These are phyloP conservation scores for Cheirogaleus major DNA, from an alignment of 2,797 vertebrate species.

Conservation along the genomic window DNA sequence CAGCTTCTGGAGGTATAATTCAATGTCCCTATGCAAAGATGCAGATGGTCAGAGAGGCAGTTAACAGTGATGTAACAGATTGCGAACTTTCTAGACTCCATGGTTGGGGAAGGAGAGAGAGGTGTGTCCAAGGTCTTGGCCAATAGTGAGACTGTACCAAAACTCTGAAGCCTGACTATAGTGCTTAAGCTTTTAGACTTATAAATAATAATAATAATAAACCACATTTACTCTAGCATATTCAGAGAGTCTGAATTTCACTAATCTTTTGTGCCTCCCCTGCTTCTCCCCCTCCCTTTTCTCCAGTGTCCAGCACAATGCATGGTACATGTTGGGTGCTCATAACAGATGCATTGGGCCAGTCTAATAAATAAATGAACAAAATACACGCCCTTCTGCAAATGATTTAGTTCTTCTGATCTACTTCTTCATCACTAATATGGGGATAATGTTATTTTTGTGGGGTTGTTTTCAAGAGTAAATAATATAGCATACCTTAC, in stretches of 20 bases:
- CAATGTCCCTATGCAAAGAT: background rate
- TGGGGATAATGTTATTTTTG: background rate
- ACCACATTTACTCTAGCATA: background rate
- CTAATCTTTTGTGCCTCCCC: background rate
- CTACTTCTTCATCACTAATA: background rate
- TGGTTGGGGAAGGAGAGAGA: background rate
- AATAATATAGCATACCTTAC: background rate
- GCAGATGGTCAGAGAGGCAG: background rate
- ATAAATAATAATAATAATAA: background rate
- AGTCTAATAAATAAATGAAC: background rate
- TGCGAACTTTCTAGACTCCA: background rate
- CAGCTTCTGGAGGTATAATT: background rate
- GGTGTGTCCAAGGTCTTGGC: background rate
- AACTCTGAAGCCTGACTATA: background rate
- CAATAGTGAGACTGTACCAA: background rate
- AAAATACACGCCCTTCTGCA: background rate
- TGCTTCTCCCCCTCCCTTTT: background rate
- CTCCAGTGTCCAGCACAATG: background rate
- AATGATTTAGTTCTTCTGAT: conserved; percentile 14
- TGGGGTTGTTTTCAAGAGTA: background rate
- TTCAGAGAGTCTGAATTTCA: conserved; percentile 5
- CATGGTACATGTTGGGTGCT: background rate
- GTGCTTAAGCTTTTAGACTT: background rate
- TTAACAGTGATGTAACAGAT: background rate
- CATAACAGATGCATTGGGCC: background rate